Base-by-base conservation (phyloP, 2,113 vertebrate species). In the Solea solea region DNA sequence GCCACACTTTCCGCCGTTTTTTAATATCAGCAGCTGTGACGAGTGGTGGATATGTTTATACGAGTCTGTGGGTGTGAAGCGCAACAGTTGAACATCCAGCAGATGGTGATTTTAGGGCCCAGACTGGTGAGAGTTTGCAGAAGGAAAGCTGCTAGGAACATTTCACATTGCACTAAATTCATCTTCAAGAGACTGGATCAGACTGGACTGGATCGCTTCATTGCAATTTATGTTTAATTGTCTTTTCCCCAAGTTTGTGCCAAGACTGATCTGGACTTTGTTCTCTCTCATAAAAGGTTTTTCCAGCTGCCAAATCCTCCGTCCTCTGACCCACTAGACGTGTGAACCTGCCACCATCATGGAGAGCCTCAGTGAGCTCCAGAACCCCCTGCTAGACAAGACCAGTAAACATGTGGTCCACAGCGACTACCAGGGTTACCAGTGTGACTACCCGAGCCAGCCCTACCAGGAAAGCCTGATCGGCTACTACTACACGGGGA, bases 331-430 rank as follows among this genome's bases (percentile, higher is more conserved):
- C 61, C 40, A 34, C 59, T 42, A n/a, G 49, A 55, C 12, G 3
- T 77, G 68, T 90, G 72, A 87, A 76, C 76, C 57, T 39, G 48
- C 44, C 61, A 77, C 63, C 58, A 79, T 65, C 81, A 97, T 97
- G 96, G 96, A 97, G 84, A 96, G 95, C 0, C 88, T 96, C 54
- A 94, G 87, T 1, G 96, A 97, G 85, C 95, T 97, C 42, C 95
- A 96, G 80, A 96, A 96, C 79, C 96, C 96, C 0, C 90, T 97
- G 76, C 74, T 97, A 71, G 93, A 96, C 67, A 94, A 94, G 83
- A 89, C 83, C 80, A 94, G 89, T 0, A 81, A 90, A 34, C 94
- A 94, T 8, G 55, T 56, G 28, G 94, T 95, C 49, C 87, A 3
- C 5, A 78, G 87, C 28, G 88, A 92, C 72, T 95, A 93, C 78